Percentiles rank a stretch among this genome's conserved stretches.
These are phyloP conservation scores for Coracias cyanogaster DNA, from an alignment of 2,797 vertebrate species.

Conservation along the genomic window DNA sequence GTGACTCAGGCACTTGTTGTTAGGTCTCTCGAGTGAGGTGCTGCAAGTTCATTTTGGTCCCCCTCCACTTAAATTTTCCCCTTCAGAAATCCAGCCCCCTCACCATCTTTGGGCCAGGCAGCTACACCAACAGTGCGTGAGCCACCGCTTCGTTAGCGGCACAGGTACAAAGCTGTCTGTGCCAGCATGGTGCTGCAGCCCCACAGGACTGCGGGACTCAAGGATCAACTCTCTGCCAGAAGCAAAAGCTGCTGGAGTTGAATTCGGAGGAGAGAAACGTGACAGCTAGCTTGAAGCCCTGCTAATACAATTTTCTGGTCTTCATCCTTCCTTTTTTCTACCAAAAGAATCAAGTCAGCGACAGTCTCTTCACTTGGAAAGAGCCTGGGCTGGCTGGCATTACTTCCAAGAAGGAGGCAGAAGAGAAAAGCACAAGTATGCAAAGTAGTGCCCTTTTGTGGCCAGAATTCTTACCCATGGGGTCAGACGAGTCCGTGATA, in stretches of 20 bases:
- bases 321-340: not conserved
- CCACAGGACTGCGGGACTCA: not conserved
- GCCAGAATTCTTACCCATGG: slow-evolving; percentile 86
- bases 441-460: not conserved
- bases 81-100: not conserved
- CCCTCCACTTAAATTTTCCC: not conserved
- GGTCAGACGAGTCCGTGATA: slow-evolving; percentile 98
- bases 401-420: not conserved
- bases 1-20: fast-evolving
- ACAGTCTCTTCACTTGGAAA: not conserved
- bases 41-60: not conserved
- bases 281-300: not conserved
- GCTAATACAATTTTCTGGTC: not conserved
- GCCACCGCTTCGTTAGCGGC: not conserved
- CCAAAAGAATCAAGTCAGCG: not conserved
- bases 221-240: not conserved
- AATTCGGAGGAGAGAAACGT: not conserved
- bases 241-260: not conserved
- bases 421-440: not conserved
- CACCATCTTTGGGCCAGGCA: not conserved
- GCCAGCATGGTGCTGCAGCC: not conserved
- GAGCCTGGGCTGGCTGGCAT: not conserved
- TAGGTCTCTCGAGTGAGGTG: not conserved
- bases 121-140: fast-evolving
- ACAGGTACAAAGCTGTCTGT: not conserved